Conservation (phyloP, 2,113 vertebrate genomes). For the Sigmodon hispidus region DNA sequence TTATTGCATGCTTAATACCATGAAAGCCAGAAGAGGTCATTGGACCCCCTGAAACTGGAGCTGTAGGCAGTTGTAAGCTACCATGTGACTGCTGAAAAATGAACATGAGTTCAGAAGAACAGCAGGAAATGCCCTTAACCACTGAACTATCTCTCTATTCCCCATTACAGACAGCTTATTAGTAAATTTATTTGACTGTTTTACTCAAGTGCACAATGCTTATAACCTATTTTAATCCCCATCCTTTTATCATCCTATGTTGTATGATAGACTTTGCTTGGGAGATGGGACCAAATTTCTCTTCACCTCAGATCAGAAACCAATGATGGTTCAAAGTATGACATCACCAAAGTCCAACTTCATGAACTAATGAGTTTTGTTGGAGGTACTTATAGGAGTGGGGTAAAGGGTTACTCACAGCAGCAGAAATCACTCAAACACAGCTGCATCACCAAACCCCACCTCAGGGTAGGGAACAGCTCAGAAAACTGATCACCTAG, state of each 20-base stretch:
- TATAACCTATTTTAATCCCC: too few species aligned
- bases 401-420: too few species aligned
- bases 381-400: background rate
- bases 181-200: background rate
- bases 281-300: background rate
- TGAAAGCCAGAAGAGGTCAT: background rate
- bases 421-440: background rate
- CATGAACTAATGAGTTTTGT: background rate
- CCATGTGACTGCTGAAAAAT: background rate
- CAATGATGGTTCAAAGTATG: background rate
- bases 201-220: background rate
- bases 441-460: background rate
- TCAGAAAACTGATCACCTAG: background rate
- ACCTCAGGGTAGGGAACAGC: background rate
- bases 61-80: background rate
- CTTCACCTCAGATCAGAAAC: background rate
- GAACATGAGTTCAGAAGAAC: background rate
- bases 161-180: background rate
- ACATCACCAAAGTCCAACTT: background rate
- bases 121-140: background rate
- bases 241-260: background rate
- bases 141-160: background rate
- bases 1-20: background rate
- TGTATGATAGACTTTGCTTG: background rate
- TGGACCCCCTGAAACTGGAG: background rate